phyloP scores from a whole-genome alignment of 2,113 vertebrate species.

The Ceyx margarethae region DNA sequence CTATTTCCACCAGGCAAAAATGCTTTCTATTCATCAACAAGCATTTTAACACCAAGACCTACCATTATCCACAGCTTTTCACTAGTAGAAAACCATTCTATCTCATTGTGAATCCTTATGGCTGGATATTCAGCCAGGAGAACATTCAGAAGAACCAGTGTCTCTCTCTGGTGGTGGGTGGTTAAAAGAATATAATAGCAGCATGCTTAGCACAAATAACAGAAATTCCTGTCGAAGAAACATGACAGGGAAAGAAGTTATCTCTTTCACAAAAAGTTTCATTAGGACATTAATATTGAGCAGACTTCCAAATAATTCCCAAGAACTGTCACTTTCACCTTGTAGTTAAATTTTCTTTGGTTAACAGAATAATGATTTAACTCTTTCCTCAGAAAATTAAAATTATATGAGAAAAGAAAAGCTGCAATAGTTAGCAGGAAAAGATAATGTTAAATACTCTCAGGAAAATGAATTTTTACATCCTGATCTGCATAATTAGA shows the following conservation, averaged over 20 bases:
- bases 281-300: not conserved
- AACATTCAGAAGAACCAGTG: not conserved
- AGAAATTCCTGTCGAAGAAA: not conserved
- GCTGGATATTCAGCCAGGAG: not conserved
- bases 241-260: not conserved
- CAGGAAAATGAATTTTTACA: not conserved
- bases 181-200: not conserved
- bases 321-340: not conserved
- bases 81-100: not conserved
- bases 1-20: not conserved
- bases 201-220: not conserved
- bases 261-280: not conserved
- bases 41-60: not conserved
- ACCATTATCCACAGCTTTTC: not conserved
- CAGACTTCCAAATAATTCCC: not conserved
- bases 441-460: not conserved
- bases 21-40: not conserved
- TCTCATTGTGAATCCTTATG: not conserved
- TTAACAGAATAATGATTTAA: not conserved
- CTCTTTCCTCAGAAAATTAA: not conserved
- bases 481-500: not conserved
- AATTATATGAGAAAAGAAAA: not conserved
- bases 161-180: not conserved
- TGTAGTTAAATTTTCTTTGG: not conserved
- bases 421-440: not conserved